Evolutionary conservation across 2,888 invertebrate genomes (phyloP), one percentile per base, ranked within the genome.

Genomic region (Automeris io): DNA sequence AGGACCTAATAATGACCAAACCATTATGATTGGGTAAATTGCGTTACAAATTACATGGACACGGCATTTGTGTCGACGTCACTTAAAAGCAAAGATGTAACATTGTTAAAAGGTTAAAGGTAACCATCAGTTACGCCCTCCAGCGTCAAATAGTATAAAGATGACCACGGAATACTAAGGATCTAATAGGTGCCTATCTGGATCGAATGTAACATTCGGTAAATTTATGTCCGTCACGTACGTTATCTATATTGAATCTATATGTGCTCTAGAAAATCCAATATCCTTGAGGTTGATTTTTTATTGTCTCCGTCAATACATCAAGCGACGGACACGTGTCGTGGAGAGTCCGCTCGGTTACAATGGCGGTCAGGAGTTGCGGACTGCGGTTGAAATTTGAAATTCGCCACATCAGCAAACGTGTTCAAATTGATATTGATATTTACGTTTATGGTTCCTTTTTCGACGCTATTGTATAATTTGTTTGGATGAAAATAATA

Each of bases 351-450:
- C 64, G 49, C 47, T 49, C 47, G 47, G 57, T 54, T 60, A 74
- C 70, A 72, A 73, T 69, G 54, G 69, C 55, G 57, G 55, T 57
- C 57, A 52, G 52, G 47, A 55, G 57, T 53, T 61, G 54, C 50
- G 55, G 51, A 51, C n/a, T n/a, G n/a, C n/a, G n/a, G n/a, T n/a
- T n/a, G n/a, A n/a, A n/a, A n/a, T n/a, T n/a, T 49, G 50, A 51
- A 61, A 63, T 55, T 59, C 56, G 60, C 57, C 54, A 51, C 57
- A 68, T 75, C 73, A 73, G 71, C 74, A 68, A 68, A 65, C 61
- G 58, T 57, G 63, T 59, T 66, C 57, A 65, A 65, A 66, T 59
- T 57, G 5, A 26, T 13, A 4, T 7, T n/a, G n/a, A n/a, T n/a
- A n/a, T n/a, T n/a, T n/a, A n/a, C n/a, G n/a, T n/a, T n/a, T n/a